Evolutionary conservation across 2,888 invertebrate genomes (phyloP).

Genomic region (Desoria tigrina): DNA sequence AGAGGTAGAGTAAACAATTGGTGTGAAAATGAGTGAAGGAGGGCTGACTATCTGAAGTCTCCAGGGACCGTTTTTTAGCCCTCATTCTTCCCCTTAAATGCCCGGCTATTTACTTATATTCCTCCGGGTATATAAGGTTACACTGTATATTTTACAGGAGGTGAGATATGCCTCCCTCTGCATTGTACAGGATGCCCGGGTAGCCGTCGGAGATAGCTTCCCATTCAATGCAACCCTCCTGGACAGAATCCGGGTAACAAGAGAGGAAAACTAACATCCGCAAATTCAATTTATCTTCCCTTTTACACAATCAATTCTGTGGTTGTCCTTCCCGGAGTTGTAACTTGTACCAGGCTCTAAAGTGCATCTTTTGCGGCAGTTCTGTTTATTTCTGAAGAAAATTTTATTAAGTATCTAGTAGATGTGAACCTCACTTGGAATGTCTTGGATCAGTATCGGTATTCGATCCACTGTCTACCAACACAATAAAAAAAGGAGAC

Average conservation of each 20-base stretch:
- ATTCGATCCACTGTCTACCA: too few relatives aligned
- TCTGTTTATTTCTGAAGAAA: too few relatives aligned
- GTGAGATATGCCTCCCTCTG: neutral
- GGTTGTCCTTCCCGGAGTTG: slow-evolving; percentile 1
- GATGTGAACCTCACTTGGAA: too few relatives aligned
- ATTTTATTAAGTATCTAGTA: too few relatives aligned
- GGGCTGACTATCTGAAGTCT: slow-evolving; percentile 41
- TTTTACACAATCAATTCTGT: neutral
- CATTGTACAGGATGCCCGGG: too few relatives aligned
- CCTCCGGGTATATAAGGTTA: neutral
- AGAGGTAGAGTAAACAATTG: slow-evolving; percentile 37
- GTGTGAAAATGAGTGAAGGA: slow-evolving; percentile 33
- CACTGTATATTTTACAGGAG: neutral
- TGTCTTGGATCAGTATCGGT: too few relatives aligned
- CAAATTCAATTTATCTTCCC: slow-evolving; percentile 8
- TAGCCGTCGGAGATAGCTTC: too few relatives aligned
- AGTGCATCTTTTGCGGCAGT: too few relatives aligned
- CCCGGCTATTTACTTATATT: slow-evolving; percentile 6
- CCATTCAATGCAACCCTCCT: neutral
- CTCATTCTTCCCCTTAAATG: slow-evolving; percentile 5
- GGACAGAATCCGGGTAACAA: neutral
- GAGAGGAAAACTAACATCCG: slow-evolving; percentile 1
- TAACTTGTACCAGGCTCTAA: too few relatives aligned
- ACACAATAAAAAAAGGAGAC: too few relatives aligned
- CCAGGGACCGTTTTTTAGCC: slow-evolving; percentile 38